A percentile compares a stretch with the other conserved stretches of the same genome.
These are phyloP conservation scores for Drosophila cyrtoloma DNA, from an alignment of 2,888 invertebrate genomes.

Conservation along the genomic window DNA sequence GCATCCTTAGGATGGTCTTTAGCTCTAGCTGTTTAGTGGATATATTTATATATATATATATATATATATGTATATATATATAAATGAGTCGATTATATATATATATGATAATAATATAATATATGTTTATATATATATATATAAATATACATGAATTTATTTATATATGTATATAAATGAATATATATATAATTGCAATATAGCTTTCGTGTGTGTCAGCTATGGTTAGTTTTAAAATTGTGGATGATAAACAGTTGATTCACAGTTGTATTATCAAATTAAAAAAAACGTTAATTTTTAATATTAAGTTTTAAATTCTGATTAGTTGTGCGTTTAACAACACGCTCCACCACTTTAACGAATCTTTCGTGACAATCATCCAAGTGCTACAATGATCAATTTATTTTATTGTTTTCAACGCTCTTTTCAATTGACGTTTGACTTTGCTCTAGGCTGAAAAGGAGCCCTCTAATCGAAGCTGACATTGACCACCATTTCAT, in stretches of 20 bases:
- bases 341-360: neutral
- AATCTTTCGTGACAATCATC: neutral
- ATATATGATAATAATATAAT: too few relatives aligned
- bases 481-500: conserved; percentile 5
- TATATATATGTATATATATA: neutral
- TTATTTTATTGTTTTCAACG: neutral
- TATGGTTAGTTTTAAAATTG: neutral
- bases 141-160: too few relatives aligned
- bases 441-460: neutral
- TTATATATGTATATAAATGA: neutral
- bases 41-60: neutral
- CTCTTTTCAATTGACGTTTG: neutral
- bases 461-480: neutral
- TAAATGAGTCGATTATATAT: too few relatives aligned
- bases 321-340: neutral
- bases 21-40: neutral
- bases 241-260: neutral
- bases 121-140: too few relatives aligned
- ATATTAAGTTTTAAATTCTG: neutral
- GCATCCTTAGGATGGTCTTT: neutral
- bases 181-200: neutral
- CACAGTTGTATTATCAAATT: neutral
- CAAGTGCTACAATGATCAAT: neutral
- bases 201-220: neutral
- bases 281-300: neutral